Conservation (phyloP, 2,113 vertebrate genomes). For the Ahaetulla prasina region DNA sequence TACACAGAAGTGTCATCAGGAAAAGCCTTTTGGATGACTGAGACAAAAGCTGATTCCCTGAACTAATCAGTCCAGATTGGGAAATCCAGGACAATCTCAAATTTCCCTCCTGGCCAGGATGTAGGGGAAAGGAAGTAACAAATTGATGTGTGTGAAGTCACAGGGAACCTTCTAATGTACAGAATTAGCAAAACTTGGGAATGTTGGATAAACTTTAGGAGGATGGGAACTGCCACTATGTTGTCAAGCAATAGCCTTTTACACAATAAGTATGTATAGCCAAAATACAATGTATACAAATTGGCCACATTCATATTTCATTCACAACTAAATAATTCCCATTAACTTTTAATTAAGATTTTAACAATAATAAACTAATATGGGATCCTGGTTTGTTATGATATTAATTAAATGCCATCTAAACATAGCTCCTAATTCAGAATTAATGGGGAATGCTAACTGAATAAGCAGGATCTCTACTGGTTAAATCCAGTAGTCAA, state of each 20-base stretch:
- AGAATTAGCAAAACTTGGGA: not conserved
- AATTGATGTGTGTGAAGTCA: not conserved
- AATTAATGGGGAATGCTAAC: not conserved
- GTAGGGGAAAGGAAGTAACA: not conserved
- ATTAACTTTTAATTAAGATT: not conserved
- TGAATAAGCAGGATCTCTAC: not conserved
- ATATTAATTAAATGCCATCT: not conserved
- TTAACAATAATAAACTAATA: not conserved
- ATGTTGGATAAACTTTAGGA: not conserved
- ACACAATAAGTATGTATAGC: not conserved
- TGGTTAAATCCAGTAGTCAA: not conserved
- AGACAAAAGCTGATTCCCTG: not conserved
- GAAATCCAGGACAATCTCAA: constrained; percentile 9
- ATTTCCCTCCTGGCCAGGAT: not conserved
- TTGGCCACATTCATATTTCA: not conserved
- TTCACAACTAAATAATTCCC: not conserved
- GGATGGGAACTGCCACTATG: not conserved
- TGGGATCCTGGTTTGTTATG: not conserved
- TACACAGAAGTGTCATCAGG: not conserved
- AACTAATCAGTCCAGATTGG: not conserved
- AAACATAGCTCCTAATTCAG: not conserved
- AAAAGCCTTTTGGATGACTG: not conserved
- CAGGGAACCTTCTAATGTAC: not conserved
- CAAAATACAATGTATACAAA: not conserved
- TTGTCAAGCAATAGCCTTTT: not conserved